Evolutionary conservation across 53 echinoderm and acorn worm species (phyloP).

Genomic region (Echinometra lucunter): DNA sequence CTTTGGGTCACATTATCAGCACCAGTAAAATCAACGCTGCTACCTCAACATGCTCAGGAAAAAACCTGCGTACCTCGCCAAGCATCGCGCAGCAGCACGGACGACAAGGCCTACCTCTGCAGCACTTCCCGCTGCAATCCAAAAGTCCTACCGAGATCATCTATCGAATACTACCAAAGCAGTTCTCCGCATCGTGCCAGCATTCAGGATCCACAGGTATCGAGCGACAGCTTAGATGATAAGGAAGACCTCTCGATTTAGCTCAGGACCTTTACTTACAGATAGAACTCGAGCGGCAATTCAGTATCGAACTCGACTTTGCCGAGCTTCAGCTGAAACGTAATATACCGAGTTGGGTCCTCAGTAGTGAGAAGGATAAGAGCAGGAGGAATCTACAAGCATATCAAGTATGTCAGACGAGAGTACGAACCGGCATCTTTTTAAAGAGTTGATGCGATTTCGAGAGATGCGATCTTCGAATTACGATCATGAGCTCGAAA

Average conservation of each 20-base stretch:
- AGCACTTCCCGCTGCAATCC: no score
- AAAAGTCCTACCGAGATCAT: background rate
- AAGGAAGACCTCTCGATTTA: background rate
- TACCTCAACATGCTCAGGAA: background rate
- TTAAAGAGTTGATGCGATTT: background rate
- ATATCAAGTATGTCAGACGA: background rate
- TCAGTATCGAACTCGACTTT: conserved; percentile 16
- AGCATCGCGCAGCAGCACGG: no score
- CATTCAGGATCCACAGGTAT: conserved; percentile 33
- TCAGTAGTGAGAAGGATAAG: background rate
- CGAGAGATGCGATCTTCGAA: background rate
- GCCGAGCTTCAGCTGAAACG: conserved; percentile 50
- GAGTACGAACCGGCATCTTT: no score
- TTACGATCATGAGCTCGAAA: background rate
- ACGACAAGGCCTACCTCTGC: background rate
- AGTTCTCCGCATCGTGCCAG: background rate
- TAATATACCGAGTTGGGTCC: background rate
- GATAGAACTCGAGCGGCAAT: conserved; percentile 44
- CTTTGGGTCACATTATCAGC: background rate
- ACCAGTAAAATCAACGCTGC: background rate
- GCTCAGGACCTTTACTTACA: background rate
- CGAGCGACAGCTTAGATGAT: background rate
- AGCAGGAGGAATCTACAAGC: background rate
- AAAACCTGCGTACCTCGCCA: background rate
- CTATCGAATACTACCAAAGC: background rate